These are phyloP conservation scores for Rallus limicola DNA, from an alignment of 2,113 vertebrate species.

Conservation along the genomic window DNA sequence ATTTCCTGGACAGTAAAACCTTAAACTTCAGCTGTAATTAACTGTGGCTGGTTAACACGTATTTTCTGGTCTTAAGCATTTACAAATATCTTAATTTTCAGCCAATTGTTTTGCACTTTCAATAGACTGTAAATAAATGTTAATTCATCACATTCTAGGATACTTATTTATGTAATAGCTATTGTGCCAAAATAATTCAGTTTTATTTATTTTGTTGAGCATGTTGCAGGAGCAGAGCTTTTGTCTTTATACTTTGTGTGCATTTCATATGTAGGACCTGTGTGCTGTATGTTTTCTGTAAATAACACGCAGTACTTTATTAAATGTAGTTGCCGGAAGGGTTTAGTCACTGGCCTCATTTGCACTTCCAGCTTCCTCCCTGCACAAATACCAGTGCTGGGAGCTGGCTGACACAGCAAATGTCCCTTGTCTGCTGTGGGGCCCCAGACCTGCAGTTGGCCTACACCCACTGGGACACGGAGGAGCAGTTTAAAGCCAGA, in stretches of 20 bases:
- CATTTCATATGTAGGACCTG: slow-evolving; percentile 70
- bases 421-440: not conserved
- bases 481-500: not conserved
- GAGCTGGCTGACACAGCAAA: not conserved
- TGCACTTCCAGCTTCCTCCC: slow-evolving; percentile 57
- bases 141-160: slow-evolving; percentile 74
- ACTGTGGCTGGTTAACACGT: slow-evolving; percentile 56
- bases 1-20: slow-evolving; percentile 74
- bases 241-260: slow-evolving; percentile 80
- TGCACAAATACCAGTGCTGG: not conserved
- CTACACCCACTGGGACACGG: not conserved
- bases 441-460: not conserved
- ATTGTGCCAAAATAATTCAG: slow-evolving; percentile 82
- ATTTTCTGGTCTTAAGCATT: slow-evolving; percentile 72
- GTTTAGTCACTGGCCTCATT: slow-evolving; percentile 49
- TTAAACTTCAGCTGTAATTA: slow-evolving; percentile 67
- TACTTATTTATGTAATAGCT: slow-evolving; percentile 80
- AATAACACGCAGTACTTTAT: slow-evolving; percentile 81
- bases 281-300: slow-evolving; percentile 79
- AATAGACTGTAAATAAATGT: slow-evolving; percentile 80
- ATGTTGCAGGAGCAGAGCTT: slow-evolving; percentile 72
- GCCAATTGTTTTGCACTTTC: slow-evolving; percentile 79
- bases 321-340: slow-evolving; percentile 76
- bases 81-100: slow-evolving; percentile 73
- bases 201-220: slow-evolving; percentile 85